Evolutionary conservation across 2,888 invertebrate species (phyloP).

Genomic region (Cremastinae sp.): DNA sequence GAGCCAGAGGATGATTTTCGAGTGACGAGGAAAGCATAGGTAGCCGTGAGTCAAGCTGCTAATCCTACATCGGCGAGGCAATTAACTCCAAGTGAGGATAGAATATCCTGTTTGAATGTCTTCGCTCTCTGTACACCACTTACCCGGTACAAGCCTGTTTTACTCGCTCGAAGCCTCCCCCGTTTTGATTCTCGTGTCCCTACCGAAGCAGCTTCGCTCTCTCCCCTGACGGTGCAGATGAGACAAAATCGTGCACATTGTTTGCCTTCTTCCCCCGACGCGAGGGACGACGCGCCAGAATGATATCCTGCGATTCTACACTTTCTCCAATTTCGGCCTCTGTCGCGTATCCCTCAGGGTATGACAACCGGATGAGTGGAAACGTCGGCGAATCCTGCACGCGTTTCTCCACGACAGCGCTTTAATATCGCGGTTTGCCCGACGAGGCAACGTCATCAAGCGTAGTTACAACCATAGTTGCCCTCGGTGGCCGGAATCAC

Average conservation of each 20-base stretch:
- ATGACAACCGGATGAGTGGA: conserved; percentile 27
- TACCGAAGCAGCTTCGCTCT: too few relatives aligned
- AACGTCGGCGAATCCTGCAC: conserved; percentile 33
- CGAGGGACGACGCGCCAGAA: too few relatives aligned
- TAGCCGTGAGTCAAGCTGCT: conserved; percentile 62
- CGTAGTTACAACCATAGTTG: conserved; percentile 37
- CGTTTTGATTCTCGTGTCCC: conserved; percentile 36
- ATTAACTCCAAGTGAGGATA: conserved; percentile 73
- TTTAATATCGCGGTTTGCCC: conserved; percentile 68
- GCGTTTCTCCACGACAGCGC: conserved; percentile 47
- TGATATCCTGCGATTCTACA: conserved; percentile 7
- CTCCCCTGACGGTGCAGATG: background rate
- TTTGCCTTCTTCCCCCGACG: conserved; percentile 19
- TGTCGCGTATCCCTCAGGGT: conserved; percentile 32
- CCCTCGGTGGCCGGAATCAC: conserved; percentile 65
- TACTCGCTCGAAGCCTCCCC: conserved; percentile 26
- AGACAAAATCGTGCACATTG: conserved; percentile 8
- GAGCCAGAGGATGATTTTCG: conserved; percentile 57
- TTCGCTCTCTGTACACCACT: conserved; percentile 57
- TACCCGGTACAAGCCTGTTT: conserved; percentile 39
- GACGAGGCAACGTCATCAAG: conserved; percentile 55
- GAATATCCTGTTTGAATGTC: conserved; percentile 67
- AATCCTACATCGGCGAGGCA: conserved; percentile 75
- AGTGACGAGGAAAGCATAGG: conserved; percentile 54
- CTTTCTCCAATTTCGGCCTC: conserved; percentile 16